Base-by-base conservation (phyloP, 2,888 invertebrate species). In the Mythimna impura region DNA sequence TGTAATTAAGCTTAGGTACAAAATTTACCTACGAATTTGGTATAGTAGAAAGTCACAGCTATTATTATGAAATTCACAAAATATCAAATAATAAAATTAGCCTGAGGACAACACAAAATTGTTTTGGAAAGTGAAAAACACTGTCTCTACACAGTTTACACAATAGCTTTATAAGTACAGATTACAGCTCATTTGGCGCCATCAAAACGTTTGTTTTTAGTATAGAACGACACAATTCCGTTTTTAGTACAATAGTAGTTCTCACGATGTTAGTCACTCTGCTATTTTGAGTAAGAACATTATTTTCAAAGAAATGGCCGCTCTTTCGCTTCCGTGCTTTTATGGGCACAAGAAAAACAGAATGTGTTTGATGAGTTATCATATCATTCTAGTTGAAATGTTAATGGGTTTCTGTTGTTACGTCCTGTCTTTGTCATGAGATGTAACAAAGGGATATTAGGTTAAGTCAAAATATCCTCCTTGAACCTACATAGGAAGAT, bases 231-330 rank as follows among this genome's bases (percentile, higher is more conserved):
- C 88, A 87, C 72, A 84, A 80, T 87, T 89, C 78, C 75, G 78
- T 84, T 85, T 87, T 84, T 87, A 88, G 84, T 78, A 87, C 88
- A 90, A 87, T 87, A 79, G 73, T 68, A 82, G 78, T 84, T 86
- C 86, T 78, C 86, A 87, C 82, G 82, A 76, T 77, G 62, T 72
- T 73, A 79, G 77, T 84, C 78, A 71, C 77, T 67, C 66, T 40
- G 62, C 70, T 80, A 81, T 86, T 85, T 79, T 79, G 69, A 85
- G 75, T 73, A 62, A 68, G 63, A 73, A 72, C 77, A 62, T 80
- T 40, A 81, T 80, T 83, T 81, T 76, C 55, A 68, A 66, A 70
- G 76, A 79, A 75, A 77, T 76, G 36, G 61, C 34, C 61, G 80
- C 58, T 61, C 58, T 61, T 80, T 84, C 68, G 52, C 60, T 70